Evolutionary conservation across 2,113 vertebrate genomes (phyloP).

Genomic region (Lipotes vexillifer): DNA sequence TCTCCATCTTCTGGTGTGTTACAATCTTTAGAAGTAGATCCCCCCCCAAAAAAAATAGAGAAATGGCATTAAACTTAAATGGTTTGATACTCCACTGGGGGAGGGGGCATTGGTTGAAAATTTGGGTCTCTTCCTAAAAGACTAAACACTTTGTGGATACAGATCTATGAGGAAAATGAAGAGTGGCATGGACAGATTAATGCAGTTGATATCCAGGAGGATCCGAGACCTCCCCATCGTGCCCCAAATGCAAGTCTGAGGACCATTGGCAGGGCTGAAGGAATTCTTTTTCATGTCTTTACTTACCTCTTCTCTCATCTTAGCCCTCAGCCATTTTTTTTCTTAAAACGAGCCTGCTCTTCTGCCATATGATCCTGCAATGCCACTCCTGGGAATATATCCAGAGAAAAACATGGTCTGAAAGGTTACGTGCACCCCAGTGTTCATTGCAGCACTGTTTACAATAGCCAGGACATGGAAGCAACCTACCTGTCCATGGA

Average conservation of each 20-base stretch:
- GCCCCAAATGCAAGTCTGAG: not conserved
- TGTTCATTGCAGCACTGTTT: not conserved
- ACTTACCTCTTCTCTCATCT: not conserved
- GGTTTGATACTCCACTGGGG: not conserved
- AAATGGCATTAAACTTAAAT: not conserved
- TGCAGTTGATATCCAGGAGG: not conserved
- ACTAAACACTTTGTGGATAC: not conserved
- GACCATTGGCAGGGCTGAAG: fast-evolving
- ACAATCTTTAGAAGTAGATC: not conserved
- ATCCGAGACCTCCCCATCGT: fast-evolving
- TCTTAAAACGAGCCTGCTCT: not conserved
- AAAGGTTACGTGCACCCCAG: not conserved
- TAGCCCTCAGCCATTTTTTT: not conserved
- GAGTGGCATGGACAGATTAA: not conserved
- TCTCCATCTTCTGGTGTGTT: not conserved
- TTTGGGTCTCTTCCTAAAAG: not conserved
- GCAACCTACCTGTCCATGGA: not conserved
- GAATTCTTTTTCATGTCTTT: not conserved
- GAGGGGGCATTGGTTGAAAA: not conserved
- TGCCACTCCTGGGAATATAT: not conserved
- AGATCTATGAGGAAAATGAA: not conserved
- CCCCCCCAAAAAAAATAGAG: not conserved
- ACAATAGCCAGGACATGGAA: not conserved
- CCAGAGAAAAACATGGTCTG: not conserved
- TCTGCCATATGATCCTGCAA: not conserved